Evolutionary conservation across 2,888 invertebrate species (phyloP).

Genomic region (Eumacrocentrus americanus): DNA sequence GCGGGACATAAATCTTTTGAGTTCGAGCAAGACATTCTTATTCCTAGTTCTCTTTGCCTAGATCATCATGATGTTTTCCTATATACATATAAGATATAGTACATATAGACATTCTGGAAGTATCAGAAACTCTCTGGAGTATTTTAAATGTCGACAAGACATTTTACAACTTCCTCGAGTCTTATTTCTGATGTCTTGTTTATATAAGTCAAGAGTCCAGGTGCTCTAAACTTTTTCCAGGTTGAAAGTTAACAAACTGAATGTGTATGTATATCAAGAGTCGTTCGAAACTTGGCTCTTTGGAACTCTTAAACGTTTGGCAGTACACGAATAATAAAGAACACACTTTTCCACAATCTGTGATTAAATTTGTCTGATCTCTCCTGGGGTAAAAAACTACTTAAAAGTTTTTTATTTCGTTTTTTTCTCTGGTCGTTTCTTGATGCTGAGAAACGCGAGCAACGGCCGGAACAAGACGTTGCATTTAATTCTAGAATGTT

Average conservation of each 20-base stretch:
- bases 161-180: not conserved
- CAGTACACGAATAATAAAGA: too few species aligned
- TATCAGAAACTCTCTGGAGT: too few species aligned
- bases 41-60: not conserved
- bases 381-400: not conserved
- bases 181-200: not conserved
- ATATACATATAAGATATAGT: too few species aligned
- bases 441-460: constrained; percentile 1
- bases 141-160: too few species aligned
- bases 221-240: too few species aligned
- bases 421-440: constrained; percentile 3
- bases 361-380: not conserved
- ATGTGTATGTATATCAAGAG: too few species aligned
- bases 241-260: too few species aligned
- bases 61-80: not conserved
- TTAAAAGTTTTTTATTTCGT: constrained; percentile 12
- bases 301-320: too few species aligned
- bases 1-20: constrained; percentile 6
- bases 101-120: too few species aligned
- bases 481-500: constrained; percentile 19
- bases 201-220: not conserved
- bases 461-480: constrained; percentile 8
- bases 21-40: not conserved
- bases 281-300: too few species aligned
- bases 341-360: too few species aligned